Conservation (phyloP, 2,888 invertebrate species). For the Archaeoteleia sp. region DNA sequence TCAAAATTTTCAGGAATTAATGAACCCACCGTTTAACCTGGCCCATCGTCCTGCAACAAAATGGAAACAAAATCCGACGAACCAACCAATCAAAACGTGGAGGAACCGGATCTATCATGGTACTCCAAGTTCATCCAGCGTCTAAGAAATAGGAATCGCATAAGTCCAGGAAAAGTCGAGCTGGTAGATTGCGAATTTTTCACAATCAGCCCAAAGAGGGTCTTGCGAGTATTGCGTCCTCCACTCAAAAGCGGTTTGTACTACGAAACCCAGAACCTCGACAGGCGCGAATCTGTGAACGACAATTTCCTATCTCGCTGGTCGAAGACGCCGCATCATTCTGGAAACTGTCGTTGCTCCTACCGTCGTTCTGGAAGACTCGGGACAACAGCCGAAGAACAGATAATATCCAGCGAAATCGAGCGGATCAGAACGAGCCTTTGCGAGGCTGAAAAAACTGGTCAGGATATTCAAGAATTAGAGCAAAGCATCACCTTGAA, state of each 20-base stretch:
- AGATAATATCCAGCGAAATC: slow-evolving; percentile 65
- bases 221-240: slow-evolving; percentile 64
- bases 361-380: slow-evolving; percentile 64
- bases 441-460: slow-evolving; percentile 66
- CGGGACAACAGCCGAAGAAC: slow-evolving; percentile 63
- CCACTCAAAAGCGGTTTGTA: slow-evolving; percentile 59
- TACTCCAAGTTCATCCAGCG: slow-evolving; percentile 64
- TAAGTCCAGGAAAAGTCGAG: slow-evolving; percentile 65
- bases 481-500: slow-evolving; percentile 64
- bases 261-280: slow-evolving; percentile 60
- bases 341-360: slow-evolving; percentile 70
- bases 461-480: slow-evolving; percentile 62
- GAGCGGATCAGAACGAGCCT: slow-evolving; percentile 68
- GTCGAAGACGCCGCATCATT: slow-evolving; percentile 68
- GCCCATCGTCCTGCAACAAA: neutral
- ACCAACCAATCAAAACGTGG: no score
- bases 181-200: slow-evolving; percentile 70
- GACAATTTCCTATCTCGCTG: slow-evolving; percentile 70
- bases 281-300: slow-evolving; percentile 67
- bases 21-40: no score
- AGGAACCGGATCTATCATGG: slow-evolving; percentile 56
- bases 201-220: slow-evolving; percentile 66
- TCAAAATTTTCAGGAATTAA: neutral
- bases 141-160: slow-evolving; percentile 66
- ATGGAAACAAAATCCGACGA: slow-evolving; percentile 54